Evolutionary conservation across 2,113 vertebrate species (phyloP).

Genomic region (Neolamprologus falcicula): DNA sequence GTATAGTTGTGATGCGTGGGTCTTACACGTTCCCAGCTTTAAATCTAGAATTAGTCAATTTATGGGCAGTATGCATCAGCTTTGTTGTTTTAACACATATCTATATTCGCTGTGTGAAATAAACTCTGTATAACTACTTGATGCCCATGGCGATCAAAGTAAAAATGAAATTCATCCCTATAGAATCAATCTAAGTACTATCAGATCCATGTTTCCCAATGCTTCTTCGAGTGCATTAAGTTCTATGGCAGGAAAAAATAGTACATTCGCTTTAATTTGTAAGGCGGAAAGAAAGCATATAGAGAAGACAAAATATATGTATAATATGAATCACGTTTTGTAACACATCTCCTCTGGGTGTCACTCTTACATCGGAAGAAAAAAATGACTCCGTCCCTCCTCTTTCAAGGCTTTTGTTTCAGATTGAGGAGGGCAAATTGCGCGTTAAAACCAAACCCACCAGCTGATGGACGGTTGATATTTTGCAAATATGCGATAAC

Average conservation of each 20-base stretch:
- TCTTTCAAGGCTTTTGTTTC: not conserved
- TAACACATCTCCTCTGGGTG: not conserved
- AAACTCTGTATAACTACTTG: not conserved
- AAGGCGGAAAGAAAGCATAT: not conserved
- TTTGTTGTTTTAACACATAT: not conserved
- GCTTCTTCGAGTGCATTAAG: not conserved
- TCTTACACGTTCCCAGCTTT: not conserved
- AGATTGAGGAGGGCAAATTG: not conserved
- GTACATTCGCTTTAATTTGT: not conserved
- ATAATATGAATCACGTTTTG: not conserved
- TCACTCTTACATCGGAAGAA: not conserved
- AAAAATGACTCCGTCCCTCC: not conserved
- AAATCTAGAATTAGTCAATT: not conserved
- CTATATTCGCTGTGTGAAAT: fast-evolving
- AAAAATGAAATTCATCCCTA: not conserved
- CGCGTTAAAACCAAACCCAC: not conserved
- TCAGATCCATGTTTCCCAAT: not conserved
- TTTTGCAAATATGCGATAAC: not conserved
- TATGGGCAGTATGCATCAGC: not conserved
- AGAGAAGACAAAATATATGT: not conserved
- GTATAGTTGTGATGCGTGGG: not conserved
- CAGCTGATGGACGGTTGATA: not conserved
- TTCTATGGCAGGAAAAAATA: not conserved
- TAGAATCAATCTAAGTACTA: not conserved
- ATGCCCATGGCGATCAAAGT: not conserved